Conservation (phyloP, 2,888 invertebrate genomes). For the Oeneis ivallda region DNA sequence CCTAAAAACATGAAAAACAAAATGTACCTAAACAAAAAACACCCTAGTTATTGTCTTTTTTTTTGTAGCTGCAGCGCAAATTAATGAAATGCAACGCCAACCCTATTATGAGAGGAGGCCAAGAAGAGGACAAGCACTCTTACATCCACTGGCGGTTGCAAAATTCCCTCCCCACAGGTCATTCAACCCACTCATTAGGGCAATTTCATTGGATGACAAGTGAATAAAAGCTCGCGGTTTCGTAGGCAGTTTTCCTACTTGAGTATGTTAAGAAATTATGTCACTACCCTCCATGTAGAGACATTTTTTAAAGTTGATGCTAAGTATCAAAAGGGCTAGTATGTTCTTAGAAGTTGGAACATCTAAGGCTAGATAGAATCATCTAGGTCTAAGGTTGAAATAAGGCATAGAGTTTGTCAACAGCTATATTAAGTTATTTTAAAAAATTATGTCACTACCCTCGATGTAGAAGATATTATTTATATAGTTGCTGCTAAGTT, state of each 20-base stretch:
- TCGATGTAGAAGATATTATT: too few relatives aligned
- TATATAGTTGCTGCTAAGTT: too few relatives aligned
- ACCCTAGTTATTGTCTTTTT: slow-evolving; percentile 12
- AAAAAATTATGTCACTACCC: too few relatives aligned
- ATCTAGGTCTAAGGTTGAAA: too few relatives aligned
- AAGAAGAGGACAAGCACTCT: slow-evolving; percentile 47
- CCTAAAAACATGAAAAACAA: slow-evolving; percentile 1
- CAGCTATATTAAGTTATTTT: too few relatives aligned
- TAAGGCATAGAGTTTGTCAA: too few relatives aligned
- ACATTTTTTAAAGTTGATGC: background rate
- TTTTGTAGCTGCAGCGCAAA: slow-evolving; percentile 2
- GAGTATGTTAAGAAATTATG: slow-evolving; percentile 7
- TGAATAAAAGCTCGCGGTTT: slow-evolving; percentile 24
- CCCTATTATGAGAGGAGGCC: slow-evolving; percentile 27
- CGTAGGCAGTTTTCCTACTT: slow-evolving; percentile 8
- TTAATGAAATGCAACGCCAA: slow-evolving; percentile 27
- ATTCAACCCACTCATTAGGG: slow-evolving; percentile 61
- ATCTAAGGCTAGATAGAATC: too few relatives aligned
- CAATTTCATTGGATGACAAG: slow-evolving; percentile 52
- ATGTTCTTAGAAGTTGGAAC: too few relatives aligned
- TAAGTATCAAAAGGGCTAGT: background rate
- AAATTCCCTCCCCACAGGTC: slow-evolving; percentile 58
- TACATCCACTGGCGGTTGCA: slow-evolving; percentile 56
- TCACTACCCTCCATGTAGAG: slow-evolving; percentile 4
- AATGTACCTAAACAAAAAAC: slow-evolving; percentile 20